Conservation (phyloP, 2,888 invertebrate species). For the Drosophila kambysellisi region DNA sequence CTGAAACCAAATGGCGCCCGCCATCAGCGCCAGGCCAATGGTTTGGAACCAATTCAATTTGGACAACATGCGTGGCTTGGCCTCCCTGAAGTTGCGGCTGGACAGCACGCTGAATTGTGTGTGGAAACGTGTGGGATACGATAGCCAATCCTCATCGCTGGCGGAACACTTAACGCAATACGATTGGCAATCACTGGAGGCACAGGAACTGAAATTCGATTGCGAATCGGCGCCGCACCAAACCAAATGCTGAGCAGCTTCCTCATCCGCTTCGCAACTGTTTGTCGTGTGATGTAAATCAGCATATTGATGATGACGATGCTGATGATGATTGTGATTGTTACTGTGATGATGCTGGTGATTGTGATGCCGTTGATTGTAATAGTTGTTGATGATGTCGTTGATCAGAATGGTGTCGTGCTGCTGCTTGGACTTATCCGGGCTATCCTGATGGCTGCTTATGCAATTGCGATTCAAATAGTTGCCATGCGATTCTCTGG, state of each 20-base stretch:
- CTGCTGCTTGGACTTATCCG: constrained; percentile 54
- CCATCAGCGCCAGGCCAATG: constrained; percentile 89
- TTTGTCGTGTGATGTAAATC: constrained; percentile 65
- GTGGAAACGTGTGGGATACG: constrained; percentile 92
- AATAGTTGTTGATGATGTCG: constrained; percentile 81
- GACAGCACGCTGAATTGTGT: constrained; percentile 92
- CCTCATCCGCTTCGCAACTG: constrained; percentile 68
- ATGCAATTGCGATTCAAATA: constrained; percentile 82
- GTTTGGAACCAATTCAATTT: constrained; percentile 92
- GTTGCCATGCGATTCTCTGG: constrained; percentile 87
- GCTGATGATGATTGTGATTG: constrained; percentile 40
- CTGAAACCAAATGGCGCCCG: constrained; percentile 92
- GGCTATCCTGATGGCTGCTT: constrained; percentile 33
- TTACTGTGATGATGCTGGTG: constrained; percentile 37
- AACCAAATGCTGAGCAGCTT: constrained; percentile 88
- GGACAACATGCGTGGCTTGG: constrained; percentile 90
- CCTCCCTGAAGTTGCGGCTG: constrained; percentile 91
- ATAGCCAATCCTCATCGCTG: constrained; percentile 86
- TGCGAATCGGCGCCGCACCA: constrained; percentile 87
- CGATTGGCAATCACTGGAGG: constrained; percentile 86
- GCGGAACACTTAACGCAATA: constrained; percentile 51
- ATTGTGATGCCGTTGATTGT: constrained; percentile 64
- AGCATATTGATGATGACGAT: constrained; percentile 53
- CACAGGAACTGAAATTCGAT: constrained; percentile 88
- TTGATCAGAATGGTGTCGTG: constrained; percentile 80